These are phyloP conservation scores for Vulpes lagopus DNA, from an alignment of 2,113 vertebrate genomes.

Conservation along the genomic window DNA sequence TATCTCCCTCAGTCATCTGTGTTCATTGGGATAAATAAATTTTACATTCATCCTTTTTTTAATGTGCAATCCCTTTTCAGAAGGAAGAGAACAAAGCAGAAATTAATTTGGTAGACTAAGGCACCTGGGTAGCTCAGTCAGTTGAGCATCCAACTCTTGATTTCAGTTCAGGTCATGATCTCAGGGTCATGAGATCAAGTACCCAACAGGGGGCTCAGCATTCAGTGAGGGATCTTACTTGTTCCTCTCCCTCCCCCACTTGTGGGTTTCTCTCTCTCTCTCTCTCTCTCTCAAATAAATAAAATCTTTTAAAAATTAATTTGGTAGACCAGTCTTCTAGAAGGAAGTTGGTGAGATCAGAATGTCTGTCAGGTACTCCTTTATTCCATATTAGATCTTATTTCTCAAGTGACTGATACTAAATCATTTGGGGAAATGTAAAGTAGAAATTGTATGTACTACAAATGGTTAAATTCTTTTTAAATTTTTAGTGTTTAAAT, in stretches of 20 bases:
- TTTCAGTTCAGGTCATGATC: no score
- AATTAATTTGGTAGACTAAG: background rate
- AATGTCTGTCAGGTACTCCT: background rate
- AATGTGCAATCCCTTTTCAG: background rate
- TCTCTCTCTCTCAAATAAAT: background rate
- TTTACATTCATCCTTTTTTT: background rate
- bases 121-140: background rate
- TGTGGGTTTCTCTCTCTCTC: background rate
- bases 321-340: background rate
- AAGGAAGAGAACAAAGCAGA: background rate
- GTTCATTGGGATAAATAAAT: constrained; percentile 14
- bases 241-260: no score
- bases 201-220: no score
- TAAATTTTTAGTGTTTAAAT: background rate
- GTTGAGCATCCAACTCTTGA: no score
- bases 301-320: background rate
- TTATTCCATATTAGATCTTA: constrained; percentile 5
- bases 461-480: background rate
- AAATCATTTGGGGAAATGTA: background rate
- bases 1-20: background rate
- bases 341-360: background rate
- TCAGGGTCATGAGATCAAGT: no score
- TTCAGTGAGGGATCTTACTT: no score
- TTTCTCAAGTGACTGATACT: background rate
- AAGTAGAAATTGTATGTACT: background rate